Evolutionary conservation across 2,888 invertebrate species (phyloP), one percentile per base, ranked within the genome.

Genomic region (Cataglyphis rosenhaueri): DNA sequence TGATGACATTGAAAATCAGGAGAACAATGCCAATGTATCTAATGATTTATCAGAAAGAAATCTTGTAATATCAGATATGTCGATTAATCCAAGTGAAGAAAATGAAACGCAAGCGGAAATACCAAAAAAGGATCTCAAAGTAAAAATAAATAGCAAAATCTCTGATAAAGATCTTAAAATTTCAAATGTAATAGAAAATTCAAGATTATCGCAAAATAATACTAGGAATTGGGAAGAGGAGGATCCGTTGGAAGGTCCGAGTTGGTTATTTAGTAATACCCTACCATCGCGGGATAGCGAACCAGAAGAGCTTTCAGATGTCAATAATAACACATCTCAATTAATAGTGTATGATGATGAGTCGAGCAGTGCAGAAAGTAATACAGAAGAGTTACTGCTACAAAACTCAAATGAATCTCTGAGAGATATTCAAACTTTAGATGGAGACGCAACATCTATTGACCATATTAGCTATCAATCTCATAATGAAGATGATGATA

Each of bases 161-260:
- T 29, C 35, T 6, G 18, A 65, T 3, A 79, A 79, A 73, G n/a
- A 35, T 35, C 35, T 59, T 12, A 59, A 15, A 1, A 59, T 18
- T 59, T 18, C 15, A 12, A 73, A 12, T 57, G 10, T 35, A 18
- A 5, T 35, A 3, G 35, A 59, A 57, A 44, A 18, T 12, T 44
- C 59, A 25, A 62, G 2, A 55, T 9, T 44, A 1, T n/a, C 32
- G 9, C 70, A 55, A 41, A 70, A 32, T 71, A 21, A 25, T 62
- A 21, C 59, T 3, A 55, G 79, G 12, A 48, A 59, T 65, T 84
- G 62, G 41, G 44, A 92, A 15, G 91, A 93, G 0, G 61, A 71
- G 3, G 94, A 94, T 91, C 94, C 94, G 0, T 64, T 94, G 25
- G 94, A 94, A 86, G 94, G 94, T 3, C 92, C 94, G 3, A 94